phyloP scores from a whole-genome alignment of 1,140 invertebrate species.

The Euglossa dilemma region DNA sequence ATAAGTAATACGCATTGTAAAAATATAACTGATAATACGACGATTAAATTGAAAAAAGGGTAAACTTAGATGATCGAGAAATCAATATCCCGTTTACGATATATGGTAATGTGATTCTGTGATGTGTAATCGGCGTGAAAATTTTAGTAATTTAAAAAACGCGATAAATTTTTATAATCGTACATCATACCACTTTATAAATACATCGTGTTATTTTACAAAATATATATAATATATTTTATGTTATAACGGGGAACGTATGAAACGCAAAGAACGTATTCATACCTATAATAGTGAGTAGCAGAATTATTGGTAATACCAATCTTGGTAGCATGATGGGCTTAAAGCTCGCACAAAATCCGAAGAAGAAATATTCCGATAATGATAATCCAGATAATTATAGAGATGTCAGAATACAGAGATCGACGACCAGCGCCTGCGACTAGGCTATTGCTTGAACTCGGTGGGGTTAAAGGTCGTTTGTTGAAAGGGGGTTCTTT shows the following conservation, averaged over 20 bases:
- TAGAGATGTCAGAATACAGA: slow-evolving; percentile 25
- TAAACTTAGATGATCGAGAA: background rate
- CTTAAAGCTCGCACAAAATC: slow-evolving; percentile 20
- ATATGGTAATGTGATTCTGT: background rate
- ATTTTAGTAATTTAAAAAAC: background rate
- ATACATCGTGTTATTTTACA: background rate
- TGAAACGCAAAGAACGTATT: background rate
- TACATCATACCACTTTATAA: background rate
- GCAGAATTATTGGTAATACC: slow-evolving; percentile 39
- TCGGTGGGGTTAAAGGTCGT: slow-evolving; percentile 49
- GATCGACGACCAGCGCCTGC: slow-evolving; percentile 50
- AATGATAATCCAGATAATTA: slow-evolving; percentile 49
- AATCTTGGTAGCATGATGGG: slow-evolving; percentile 58
- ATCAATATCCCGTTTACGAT: background rate
- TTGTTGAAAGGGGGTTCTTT: slow-evolving; percentile 29
- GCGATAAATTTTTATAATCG: background rate
- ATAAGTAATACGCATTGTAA: background rate
- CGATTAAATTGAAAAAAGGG: background rate
- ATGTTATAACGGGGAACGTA: background rate
- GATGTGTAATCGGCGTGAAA: background rate
- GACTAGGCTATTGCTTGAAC: slow-evolving; percentile 45
- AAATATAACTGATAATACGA: background rate
- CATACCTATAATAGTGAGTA: slow-evolving; percentile 65
- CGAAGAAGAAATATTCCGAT: slow-evolving; percentile 6
- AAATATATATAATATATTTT: background rate